Evolutionary conservation across 2,888 invertebrate genomes (phyloP), one percentile per base, ranked within the genome.

Genomic region (Allacma fusca): DNA sequence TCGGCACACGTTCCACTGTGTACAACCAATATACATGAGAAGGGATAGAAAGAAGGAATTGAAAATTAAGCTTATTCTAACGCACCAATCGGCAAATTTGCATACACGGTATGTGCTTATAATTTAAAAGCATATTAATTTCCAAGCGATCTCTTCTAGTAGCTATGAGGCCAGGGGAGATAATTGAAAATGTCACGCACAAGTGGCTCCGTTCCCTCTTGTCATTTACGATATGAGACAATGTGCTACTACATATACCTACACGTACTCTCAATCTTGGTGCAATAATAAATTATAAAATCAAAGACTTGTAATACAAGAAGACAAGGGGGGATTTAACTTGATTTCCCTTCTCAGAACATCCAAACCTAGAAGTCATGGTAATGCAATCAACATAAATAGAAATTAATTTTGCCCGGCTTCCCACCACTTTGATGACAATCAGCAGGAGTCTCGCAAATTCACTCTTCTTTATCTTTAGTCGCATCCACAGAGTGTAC

Each of bases 121-220:
- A 62, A 62, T 21, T 62, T 26, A 62, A 12, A 62, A 13, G 62
- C 62, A 62, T 62, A 62, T 62, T 62, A 62, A 62, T 62, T 24
- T 26, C 24, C 62, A 62, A 24, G 24, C 62, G 26, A 62, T 62
- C 62, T 62, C 62, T 62, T 62, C 26, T n/a, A n/a, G n/a, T n/a
- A 16, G 62, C 23, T 62, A 62, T 16, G 62, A 62, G 62, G 24
- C 62, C 43, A 69, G 69, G 67, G 43, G 72, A 75, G 77, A 77
- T 79, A 79, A 79, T 79, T 77, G 79, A 77, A 79, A 79, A 77
- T 79, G 79, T 79, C 79, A 79, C 72, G 79, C 75, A 77, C 77
- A 79, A 79, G 77, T 79, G 79, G 62, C 72, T 75, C 44, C 75
- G 28, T 65, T 71, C 40, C 62, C 62, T 24, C 62, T n/a, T 62